phyloP scores from a whole-genome alignment of 2,797 vertebrate genomes.

The Philypnodon macrostomus region DNA sequence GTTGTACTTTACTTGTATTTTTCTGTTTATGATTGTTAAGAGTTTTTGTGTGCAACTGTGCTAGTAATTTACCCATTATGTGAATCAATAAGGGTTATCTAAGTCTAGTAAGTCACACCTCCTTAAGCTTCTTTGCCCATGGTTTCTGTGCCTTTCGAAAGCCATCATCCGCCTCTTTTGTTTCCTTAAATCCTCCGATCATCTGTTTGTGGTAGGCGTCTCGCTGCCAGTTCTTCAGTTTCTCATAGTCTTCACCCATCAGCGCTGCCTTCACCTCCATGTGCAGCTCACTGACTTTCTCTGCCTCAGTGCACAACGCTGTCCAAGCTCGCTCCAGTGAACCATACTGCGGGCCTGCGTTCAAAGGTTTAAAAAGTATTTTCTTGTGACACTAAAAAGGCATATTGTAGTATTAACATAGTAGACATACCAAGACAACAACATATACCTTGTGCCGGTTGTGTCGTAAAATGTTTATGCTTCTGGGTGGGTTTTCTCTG shows the following conservation, averaged over 20 bases:
- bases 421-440: no score
- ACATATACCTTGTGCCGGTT: no score
- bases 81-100: neutral
- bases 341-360: slow-evolving; percentile 92
- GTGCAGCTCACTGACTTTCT: slow-evolving; percentile 96
- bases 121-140: slow-evolving; percentile 98
- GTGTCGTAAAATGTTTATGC: no score
- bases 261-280: slow-evolving; percentile 89
- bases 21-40: no score
- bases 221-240: slow-evolving; percentile 98
- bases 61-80: neutral
- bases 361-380: neutral
- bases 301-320: slow-evolving; percentile 90
- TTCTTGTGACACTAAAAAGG: neutral
- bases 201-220: slow-evolving; percentile 98
- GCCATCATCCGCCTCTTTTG: slow-evolving; percentile 93
- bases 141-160: slow-evolving; percentile 98
- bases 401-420: neutral
- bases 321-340: slow-evolving; percentile 91
- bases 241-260: slow-evolving; percentile 96
- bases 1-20: no score
- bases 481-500: no score
- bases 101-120: slow-evolving; percentile 73
- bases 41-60: no score
- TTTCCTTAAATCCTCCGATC: slow-evolving; percentile 97